Evolutionary conservation across 2,888 invertebrate species (phyloP), one percentile per base, ranked within the genome.

Genomic region (Phragmatobia fuliginosa): DNA sequence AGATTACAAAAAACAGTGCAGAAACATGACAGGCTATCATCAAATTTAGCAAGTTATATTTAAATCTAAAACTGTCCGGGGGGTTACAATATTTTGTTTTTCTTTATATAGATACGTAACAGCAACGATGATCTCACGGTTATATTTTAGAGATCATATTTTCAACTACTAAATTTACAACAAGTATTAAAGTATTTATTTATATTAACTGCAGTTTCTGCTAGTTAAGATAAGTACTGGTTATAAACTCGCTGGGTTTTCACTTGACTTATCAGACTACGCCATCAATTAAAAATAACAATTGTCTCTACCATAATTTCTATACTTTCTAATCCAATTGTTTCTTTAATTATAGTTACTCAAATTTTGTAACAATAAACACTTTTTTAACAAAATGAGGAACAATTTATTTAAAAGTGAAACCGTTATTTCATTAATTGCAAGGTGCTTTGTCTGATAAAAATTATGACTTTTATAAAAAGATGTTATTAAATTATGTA

Each of bases 61-160:
- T 58, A 56, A 60, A 60, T 31, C 33, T 31, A 60, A 62, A 80
- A 52, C 5, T 49, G 1, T 67, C 65, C 70, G 69, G 70, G 59
- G 69, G 71, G 64, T 59, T 60, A 56, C 16, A 73, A 49, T 72
- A 78, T 49, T 11, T 49, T 49, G n/a, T 72, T 75, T 67, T 62
- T 28, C 52, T 45, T 31, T 52, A 60, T 67, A 65, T 25, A 32
- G 41, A 31, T 59, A 68, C 41, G 25, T 72, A 59, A 71, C 67
- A 38, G 62, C 18, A 38, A 63, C 49, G 67, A 82, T 82, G 80
- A 80, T 70, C 61, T 80, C 80, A 78, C 56, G 32, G 49, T 71
- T 71, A 68, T 71, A 76, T 76, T 77, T 68, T 64, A 69, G 73
- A 66, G 33, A 18, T 31, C 18, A 52, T 16, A 28, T 38, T 31